A percentile compares a stretch with the other conserved stretches of the same genome.
phyloP scores from a whole-genome alignment of 2,113 vertebrate species.

The Etia nguti region DNA sequence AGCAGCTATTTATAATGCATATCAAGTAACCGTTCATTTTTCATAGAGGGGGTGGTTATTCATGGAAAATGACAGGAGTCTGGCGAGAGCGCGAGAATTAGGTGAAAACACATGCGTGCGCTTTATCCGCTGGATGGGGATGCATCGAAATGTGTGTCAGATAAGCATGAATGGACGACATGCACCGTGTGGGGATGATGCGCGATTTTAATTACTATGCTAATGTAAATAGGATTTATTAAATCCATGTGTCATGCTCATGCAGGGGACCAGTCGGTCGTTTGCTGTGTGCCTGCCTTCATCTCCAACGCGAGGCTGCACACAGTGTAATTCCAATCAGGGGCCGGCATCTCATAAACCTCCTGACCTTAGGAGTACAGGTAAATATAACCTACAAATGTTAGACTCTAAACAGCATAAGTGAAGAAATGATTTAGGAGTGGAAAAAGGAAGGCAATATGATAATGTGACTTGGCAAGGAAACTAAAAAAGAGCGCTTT shows the following conservation, averaged over 20 bases:
- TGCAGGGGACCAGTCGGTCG: neutral
- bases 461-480: conserved; percentile 44
- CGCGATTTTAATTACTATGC: conserved; percentile 49
- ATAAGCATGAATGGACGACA: conserved; percentile 45
- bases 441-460: conserved; percentile 8
- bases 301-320: neutral
- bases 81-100: neutral
- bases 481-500: conserved; percentile 12
- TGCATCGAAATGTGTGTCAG: conserved; percentile 38
- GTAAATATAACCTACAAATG: neutral
- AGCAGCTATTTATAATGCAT: conserved; percentile 71
- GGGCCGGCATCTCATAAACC: neutral
- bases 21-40: conserved; percentile 68
- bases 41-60: conserved; percentile 46
- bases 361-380: neutral
- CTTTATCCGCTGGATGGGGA: neutral
- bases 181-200: conserved; percentile 25
- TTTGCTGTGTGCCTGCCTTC: neutral
- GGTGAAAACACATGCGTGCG: conserved; percentile 5
- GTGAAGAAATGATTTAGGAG: conserved; percentile 2
- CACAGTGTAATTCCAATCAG: neutral
- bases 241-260: conserved; percentile 42
- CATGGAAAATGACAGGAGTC: conserved; percentile 32
- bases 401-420: neutral
- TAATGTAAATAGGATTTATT: conserved; percentile 48